Percentiles rank a stretch among this genome's conserved stretches.
These are phyloP conservation scores for Lordiphosa andalusiaca DNA, from an alignment of 2,888 invertebrate genomes.

Conservation along the genomic window DNA sequence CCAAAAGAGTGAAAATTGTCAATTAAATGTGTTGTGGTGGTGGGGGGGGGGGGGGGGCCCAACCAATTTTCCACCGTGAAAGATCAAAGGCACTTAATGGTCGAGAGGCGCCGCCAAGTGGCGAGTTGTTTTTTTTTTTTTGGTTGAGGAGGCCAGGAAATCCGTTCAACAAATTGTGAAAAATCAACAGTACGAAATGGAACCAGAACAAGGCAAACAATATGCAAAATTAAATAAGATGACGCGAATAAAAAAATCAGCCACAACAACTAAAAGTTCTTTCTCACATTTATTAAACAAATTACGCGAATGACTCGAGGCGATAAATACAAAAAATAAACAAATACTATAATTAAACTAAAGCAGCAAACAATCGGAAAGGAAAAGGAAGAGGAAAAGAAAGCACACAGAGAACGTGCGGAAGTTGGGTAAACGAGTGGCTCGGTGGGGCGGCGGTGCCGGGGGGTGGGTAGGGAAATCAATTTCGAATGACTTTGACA, in stretches of 20 bases:
- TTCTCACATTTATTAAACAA: conserved; percentile 73
- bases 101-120: conserved; percentile 37
- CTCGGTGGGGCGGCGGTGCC: fast-evolving
- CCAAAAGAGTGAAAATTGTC: conserved; percentile 68
- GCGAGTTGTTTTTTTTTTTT: background rate
- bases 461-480: too few relatives aligned
- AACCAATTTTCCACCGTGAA: conserved; percentile 56
- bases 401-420: too few relatives aligned
- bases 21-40: conserved; percentile 55
- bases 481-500: conserved; percentile 40
- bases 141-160: conserved; percentile 18
- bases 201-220: conserved; percentile 53
- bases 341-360: conserved; percentile 8
- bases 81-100: conserved; percentile 73
- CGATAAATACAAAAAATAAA: conserved; percentile 46
- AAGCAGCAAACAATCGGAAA: conserved; percentile 23
- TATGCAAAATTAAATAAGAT: conserved; percentile 74
- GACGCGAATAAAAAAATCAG: conserved; percentile 53
- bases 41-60: conserved; percentile 17
- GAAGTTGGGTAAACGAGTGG: too few relatives aligned
- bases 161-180: conserved; percentile 13
- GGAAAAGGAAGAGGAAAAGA: conserved; percentile 7
- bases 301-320: conserved; percentile 41
- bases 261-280: conserved; percentile 22
- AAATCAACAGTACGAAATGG: conserved; percentile 15